These are phyloP conservation scores for Bucco capensis DNA, from an alignment of 2,113 vertebrate genomes.

Conservation along the genomic window DNA sequence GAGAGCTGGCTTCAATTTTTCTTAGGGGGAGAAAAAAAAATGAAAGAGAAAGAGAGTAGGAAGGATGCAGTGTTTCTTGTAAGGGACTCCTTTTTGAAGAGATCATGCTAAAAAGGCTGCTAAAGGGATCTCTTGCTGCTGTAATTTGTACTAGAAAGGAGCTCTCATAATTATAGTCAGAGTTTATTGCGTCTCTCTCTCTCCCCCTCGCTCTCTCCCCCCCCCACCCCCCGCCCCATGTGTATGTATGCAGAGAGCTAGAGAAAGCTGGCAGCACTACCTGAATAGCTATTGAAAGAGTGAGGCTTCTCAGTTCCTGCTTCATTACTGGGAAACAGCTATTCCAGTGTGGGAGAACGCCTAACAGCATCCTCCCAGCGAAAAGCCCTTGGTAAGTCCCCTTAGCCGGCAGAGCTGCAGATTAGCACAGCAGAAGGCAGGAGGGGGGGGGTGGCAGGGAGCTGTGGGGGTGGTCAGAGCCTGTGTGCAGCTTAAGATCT, in stretches of 20 bases:
- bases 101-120: not conserved
- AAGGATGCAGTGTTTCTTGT: not conserved
- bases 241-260: not conserved
- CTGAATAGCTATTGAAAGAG: slow-evolving; percentile 24
- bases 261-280: slow-evolving; percentile 14
- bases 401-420: not conserved
- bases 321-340: slow-evolving; percentile 2
- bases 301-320: slow-evolving; percentile 10
- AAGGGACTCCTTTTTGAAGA: not conserved
- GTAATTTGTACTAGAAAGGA: not conserved
- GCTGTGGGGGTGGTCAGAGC: not conserved
- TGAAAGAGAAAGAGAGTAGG: not conserved
- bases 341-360: not conserved
- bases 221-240: accelerated
- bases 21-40: not conserved
- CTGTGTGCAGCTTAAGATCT: not conserved
- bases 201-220: not conserved
- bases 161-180: slow-evolving; percentile 4
- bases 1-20: not conserved
- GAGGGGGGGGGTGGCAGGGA: not conserved
- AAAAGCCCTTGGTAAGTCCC: slow-evolving; percentile 20
- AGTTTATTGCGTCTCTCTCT: not conserved
- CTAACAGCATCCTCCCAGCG: not conserved
- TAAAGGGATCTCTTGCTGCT: not conserved
- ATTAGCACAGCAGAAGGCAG: not conserved